A percentile compares a stretch with the other conserved stretches of the same genome.
These are phyloP conservation scores for Porites cylindrica DNA, from an alignment of 92 coral and sea anemone species.

Conservation along the genomic window DNA sequence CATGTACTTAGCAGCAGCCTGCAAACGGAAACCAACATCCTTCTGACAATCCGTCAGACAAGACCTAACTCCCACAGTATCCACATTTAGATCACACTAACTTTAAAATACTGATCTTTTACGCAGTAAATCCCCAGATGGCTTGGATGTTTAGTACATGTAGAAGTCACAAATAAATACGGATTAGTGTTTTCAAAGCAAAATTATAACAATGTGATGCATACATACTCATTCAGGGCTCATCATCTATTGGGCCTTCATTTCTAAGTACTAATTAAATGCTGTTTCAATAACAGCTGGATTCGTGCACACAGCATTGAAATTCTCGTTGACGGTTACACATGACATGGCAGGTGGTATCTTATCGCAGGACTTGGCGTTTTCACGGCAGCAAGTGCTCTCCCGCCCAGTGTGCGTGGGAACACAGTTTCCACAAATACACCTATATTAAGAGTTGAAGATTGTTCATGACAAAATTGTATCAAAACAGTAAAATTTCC, in stretches of 20 bases:
- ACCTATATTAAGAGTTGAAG: conserved; percentile 19
- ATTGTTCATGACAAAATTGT: neutral
- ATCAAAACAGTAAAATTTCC: too few species aligned
- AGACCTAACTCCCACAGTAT: too few species aligned
- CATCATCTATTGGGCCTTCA: conserved; percentile 56
- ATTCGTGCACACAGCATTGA: conserved; percentile 55
- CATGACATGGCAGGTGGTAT: conserved; percentile 46
- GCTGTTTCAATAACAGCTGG: conserved; percentile 62
- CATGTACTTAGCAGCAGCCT: too few species aligned
- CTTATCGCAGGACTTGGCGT: conserved; percentile 22
- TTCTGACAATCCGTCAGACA: too few species aligned
- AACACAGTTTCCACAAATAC: conserved; percentile 55
- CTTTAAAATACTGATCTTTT: too few species aligned
- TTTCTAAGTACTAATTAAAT: conserved; percentile 39
- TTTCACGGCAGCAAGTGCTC: conserved; percentile 55
- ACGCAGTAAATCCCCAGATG: too few species aligned
- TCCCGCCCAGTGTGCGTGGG: conserved; percentile 52
- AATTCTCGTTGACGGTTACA: conserved; percentile 37
- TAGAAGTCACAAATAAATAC: neutral
- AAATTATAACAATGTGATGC: neutral
- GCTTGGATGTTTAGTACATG: neutral
- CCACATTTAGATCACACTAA: too few species aligned
- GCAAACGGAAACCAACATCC: too few species aligned
- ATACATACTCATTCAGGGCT: conserved; percentile 64
- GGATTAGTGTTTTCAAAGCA: neutral